Base-by-base conservation (phyloP, 2,113 vertebrate species). In the Dicerorhinus sumatrensis region DNA sequence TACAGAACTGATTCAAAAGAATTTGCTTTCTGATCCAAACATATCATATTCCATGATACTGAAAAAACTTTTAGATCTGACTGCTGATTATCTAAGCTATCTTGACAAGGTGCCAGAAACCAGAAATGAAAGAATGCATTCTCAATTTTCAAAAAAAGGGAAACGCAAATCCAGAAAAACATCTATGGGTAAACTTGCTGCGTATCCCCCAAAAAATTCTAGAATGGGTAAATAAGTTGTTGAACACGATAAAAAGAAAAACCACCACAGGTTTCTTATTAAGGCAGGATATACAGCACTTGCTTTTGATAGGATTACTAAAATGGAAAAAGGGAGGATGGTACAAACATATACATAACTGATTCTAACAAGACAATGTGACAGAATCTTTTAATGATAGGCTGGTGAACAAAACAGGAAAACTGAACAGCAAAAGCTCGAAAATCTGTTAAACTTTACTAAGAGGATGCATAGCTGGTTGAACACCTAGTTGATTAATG, bases 381-480 rank as follows among this genome's bases (percentile, higher is more conserved):
- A 94, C 39, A 62, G 48, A 73, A 96, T 83, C 79, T 94, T 94
- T 87, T 72, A 58, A 96, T 77, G 79, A 95, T 39, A 87, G 58
- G 36, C 69, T 93, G 23, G 60, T 65, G 56, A 77, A 77, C 48
- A 97, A 93, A 85, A 81, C 25, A 36, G 20, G 42, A 67, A 93
- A 95, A 73, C 31, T 93, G 10, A 97, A 81, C 10, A 93, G 27
- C 54, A 88, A 63, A 94, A 94, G 75, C 81, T 96, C 11, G 8
- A 86, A 97, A 96, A 91, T 84, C 94, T 81, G 65, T 92, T 88
- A 80, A 86, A 95, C 36, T 94, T 81, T 93, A 91, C 54, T 20
- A 94, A 48, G 65, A 92, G 36, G 54, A 84, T 84, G 20, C 33
- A 72, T 29, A 73, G 31, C 54, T 60, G 9, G 36, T 29, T 82